phyloP scores from a whole-genome alignment of 1,140 invertebrate species.

The Drosophila miranda region DNA sequence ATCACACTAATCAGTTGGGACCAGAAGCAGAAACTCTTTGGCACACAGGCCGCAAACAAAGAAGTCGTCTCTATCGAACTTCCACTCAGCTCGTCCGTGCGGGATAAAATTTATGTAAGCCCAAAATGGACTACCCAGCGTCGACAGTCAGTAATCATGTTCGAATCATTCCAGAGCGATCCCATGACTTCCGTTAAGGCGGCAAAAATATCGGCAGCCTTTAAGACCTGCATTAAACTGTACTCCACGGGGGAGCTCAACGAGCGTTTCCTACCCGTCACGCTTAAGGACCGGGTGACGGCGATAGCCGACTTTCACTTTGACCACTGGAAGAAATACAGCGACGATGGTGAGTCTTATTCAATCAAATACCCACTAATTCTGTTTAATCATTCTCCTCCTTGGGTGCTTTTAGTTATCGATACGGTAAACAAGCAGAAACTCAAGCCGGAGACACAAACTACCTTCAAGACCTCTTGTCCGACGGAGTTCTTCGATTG shows the following conservation, averaged over 20 bases:
- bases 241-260: conserved; percentile 90
- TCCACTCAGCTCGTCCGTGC: conserved; percentile 87
- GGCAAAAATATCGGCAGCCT: conserved; percentile 92
- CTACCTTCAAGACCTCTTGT: conserved; percentile 35
- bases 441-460: background rate
- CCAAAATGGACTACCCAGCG: background rate
- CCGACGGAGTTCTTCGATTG: conserved; percentile 60
- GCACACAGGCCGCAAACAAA: conserved; percentile 34
- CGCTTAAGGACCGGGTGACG: conserved; percentile 84
- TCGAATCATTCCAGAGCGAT: conserved; percentile 84
- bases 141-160: background rate
- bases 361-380: background rate
- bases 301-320: conserved; percentile 68
- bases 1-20: conserved; percentile 15
- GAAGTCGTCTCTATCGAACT: conserved; percentile 82
- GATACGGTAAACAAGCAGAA: background rate
- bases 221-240: conserved; percentile 89
- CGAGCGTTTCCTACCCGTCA: conserved; percentile 89
- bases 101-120: conserved; percentile 47
- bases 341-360: conserved; percentile 76
- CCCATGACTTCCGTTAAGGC: conserved; percentile 84
- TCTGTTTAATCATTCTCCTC: background rate
- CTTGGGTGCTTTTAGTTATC: conserved; percentile 28
- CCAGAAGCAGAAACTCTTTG: background rate
- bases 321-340: conserved; percentile 84